Evolutionary conservation across 2,888 invertebrate genomes (phyloP), one percentile per base, ranked within the genome.

Genomic region (Ischnura elegans): DNA sequence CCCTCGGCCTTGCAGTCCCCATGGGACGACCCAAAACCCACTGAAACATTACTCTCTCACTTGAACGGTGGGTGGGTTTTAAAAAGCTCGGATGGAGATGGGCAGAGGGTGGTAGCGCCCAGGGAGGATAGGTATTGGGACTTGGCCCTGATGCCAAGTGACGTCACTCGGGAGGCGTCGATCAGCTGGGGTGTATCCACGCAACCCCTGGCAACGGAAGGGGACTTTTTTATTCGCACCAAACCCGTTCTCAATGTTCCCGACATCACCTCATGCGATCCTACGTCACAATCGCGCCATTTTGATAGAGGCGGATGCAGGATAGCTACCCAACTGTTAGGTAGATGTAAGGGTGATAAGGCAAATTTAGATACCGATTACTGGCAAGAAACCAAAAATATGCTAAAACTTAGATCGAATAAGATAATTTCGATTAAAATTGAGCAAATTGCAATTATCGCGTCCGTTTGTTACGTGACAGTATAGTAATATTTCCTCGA

Each of bases 21-120:
- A 5, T 6, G 45, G n/a, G 43, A 6, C 25, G 46, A 25, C 25
- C 43, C 86, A n/a, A n/a, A 5, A 19, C 66, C 90, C 36, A n/a
- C 42, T 90, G 90, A 66, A 90, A 90, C 90, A 90, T 61, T 90
- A 90, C 90, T 90, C 90, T 19, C n/a, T n/a, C n/a, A n/a, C n/a
- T 90, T 42, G 43, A 43, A 55, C 76, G 76, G 16, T 36, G 76
- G 76, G 16, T 76, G 76, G 36, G 76, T 76, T 76, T 76, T 76
- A 76, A 76, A 76, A 76, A 61, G 61, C 61, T 3, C 29, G 29
- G 66, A 76, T 36, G 66, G 29, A 13, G 29, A 25, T 76, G 29
- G 66, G 66, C 21, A 13, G 42, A 61, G 90, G 47, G 47, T 25
- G 51, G 55, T 19, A n/a, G 25, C 46, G 25, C 25, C 86, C 8